Percentiles rank a stretch among this genome's conserved stretches.
Conservation (phyloP, 2,888 invertebrate species). For the Deilephila porcellus region DNA sequence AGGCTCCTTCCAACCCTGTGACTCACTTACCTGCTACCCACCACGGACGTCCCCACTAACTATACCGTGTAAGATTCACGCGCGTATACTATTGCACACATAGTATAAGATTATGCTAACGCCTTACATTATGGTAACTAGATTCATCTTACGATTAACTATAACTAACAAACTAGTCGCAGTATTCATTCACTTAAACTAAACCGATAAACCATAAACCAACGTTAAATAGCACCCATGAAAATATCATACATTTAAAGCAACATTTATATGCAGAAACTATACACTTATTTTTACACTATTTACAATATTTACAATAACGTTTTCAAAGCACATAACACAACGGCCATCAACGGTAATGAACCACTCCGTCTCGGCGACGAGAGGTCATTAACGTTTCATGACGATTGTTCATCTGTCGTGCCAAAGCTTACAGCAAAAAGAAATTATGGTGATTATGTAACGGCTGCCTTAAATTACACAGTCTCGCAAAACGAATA, state of each 20-base stretch:
- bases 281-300: conserved; percentile 62
- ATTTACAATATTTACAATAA: conserved; percentile 56
- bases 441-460: conserved; percentile 47
- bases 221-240: conserved; percentile 82
- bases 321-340: conserved; percentile 57
- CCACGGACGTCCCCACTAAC: conserved; percentile 45
- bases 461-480: conserved; percentile 77
- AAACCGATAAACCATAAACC: conserved; percentile 74
- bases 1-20: conserved; percentile 71
- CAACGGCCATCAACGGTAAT: conserved; percentile 43
- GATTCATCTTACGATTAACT: conserved; percentile 48
- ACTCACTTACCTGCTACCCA: conserved; percentile 41
- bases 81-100: conserved; percentile 79
- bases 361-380: not conserved
- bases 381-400: not conserved
- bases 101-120: conserved; percentile 73
- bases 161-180: conserved; percentile 57
- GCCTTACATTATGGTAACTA: conserved; percentile 61
- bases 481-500: conserved; percentile 77
- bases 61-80: conserved; percentile 41
- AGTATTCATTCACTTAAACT: conserved; percentile 53
- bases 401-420: conserved; percentile 14
- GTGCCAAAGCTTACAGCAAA: conserved; percentile 13
- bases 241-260: conserved; percentile 79
- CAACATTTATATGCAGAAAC: conserved; percentile 67